Evolutionary conservation across 2,888 invertebrate genomes (phyloP).

Genomic region (Geotrupes spiniger): DNA sequence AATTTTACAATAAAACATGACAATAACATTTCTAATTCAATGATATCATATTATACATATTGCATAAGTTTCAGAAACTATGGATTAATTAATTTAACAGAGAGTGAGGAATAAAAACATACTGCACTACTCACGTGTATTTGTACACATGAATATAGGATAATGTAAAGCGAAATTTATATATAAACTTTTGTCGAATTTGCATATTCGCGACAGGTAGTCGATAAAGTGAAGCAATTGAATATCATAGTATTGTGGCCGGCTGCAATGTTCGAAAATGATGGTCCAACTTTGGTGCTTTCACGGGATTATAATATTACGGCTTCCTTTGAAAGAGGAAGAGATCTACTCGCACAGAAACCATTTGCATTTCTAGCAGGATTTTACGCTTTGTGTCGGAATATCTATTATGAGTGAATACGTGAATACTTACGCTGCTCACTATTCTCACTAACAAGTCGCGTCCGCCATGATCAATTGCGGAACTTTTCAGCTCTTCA

Average conservation of each 20-base stretch:
- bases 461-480: constrained; percentile 30
- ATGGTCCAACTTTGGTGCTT: constrained; percentile 32
- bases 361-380: constrained; percentile 34
- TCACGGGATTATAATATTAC: constrained; percentile 33
- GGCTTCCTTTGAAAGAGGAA: constrained; percentile 33
- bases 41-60: no score
- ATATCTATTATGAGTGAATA: constrained; percentile 32
- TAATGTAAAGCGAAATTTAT: no score
- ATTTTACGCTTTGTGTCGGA: constrained; percentile 27
- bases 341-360: constrained; percentile 25
- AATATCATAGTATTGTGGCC: constrained; percentile 10
- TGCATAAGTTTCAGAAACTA: no score
- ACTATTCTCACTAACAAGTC: constrained; percentile 23
- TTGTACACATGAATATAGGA: no score
- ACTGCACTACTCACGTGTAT: no score
- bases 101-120: no score
- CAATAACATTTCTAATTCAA: no score
- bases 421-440: constrained; percentile 26
- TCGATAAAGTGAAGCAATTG: constrained; percentile 21
- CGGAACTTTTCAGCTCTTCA: constrained; percentile 32
- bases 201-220: no score
- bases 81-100: no score
- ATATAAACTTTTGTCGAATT: no score
- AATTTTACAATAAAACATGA: no score
- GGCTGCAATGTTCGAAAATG: constrained; percentile 23